Conservation (phyloP, 2,113 vertebrate genomes). For the Holacanthus passer region DNA sequence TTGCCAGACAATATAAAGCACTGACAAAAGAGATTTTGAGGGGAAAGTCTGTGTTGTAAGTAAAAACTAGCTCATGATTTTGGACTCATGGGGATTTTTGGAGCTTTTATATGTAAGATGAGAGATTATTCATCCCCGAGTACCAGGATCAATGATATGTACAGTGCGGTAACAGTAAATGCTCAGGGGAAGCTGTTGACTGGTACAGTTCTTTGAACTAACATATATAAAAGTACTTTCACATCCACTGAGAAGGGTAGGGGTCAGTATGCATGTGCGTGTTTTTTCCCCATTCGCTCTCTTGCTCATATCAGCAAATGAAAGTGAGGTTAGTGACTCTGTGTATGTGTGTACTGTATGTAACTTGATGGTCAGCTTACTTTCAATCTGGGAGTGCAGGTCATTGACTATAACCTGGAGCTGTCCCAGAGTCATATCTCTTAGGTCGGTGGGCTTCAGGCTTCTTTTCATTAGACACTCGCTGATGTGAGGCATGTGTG, state of each 20-base stretch:
- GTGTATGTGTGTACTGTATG: slow-evolving; percentile 22
- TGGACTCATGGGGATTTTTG: slow-evolving; percentile 62
- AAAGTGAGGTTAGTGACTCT: slow-evolving; percentile 38
- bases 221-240: slow-evolving; percentile 66
- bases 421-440: slow-evolving; percentile 98
- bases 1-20: slow-evolving; percentile 19
- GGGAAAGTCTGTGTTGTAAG: slow-evolving; percentile 41
- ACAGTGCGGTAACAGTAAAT: slow-evolving; percentile 60
- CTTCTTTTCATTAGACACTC: slow-evolving; percentile 99
- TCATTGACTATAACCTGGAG: slow-evolving; percentile 99
- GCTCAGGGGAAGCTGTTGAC: slow-evolving; percentile 48
- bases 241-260: slow-evolving; percentile 52
- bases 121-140: slow-evolving; percentile 59
- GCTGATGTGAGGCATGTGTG: slow-evolving; percentile 98
- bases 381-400: slow-evolving; percentile 99
- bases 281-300: slow-evolving; percentile 58
- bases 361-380: slow-evolving; percentile 83
- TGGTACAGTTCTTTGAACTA: slow-evolving; percentile 54
- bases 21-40: not conserved
- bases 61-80: slow-evolving; percentile 42
- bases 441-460: slow-evolving; percentile 93
- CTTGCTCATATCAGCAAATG: slow-evolving; percentile 65
- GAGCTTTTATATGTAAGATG: slow-evolving; percentile 31
- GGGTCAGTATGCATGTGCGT: slow-evolving; percentile 56
- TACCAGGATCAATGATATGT: slow-evolving; percentile 42